Evolutionary conservation across 2,113 vertebrate species (phyloP).

Genomic region (Atherinomorus stipes): DNA sequence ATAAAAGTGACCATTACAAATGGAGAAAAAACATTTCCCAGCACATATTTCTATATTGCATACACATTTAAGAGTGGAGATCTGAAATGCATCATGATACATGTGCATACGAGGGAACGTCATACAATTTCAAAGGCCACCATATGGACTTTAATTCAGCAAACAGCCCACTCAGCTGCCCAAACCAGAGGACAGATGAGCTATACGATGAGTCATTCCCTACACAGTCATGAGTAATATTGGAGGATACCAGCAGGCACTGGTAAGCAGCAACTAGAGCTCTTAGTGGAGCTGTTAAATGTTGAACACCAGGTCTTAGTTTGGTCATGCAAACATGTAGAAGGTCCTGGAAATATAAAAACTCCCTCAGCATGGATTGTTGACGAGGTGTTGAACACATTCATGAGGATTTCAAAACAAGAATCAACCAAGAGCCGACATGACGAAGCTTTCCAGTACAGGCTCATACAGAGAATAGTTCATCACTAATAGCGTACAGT

Average conservation of each 20-base stretch:
- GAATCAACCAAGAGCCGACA: conserved; percentile 9
- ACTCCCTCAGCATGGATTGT: conserved; percentile 40
- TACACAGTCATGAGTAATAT: conserved; percentile 30
- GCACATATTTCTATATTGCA: conserved; percentile 76
- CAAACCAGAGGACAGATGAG: conserved; percentile 48
- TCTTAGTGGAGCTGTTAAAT: conserved; percentile 34
- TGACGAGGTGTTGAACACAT: conserved; percentile 63
- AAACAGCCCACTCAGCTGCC: conserved; percentile 48
- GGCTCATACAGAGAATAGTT: conserved; percentile 32
- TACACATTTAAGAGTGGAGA: conserved; percentile 75
- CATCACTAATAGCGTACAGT: conserved; percentile 42
- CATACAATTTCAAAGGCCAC: conserved; percentile 70
- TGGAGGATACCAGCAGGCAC: conserved; percentile 56
- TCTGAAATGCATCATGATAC: conserved; percentile 50
- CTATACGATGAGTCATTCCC: conserved; percentile 41
- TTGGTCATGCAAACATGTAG: conserved; percentile 71
- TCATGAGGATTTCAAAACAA: conserved; percentile 47
- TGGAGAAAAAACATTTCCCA: conserved; percentile 66
- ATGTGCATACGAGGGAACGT: conserved; percentile 48
- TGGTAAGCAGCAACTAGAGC: conserved; percentile 61
- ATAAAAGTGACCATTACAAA: conserved; percentile 75
- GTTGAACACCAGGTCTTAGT: conserved; percentile 51
- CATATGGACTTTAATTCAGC: conserved; percentile 53
- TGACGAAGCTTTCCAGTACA: conserved; percentile 45
- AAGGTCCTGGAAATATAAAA: conserved; percentile 40